phyloP scores from a whole-genome alignment of 2,888 invertebrate species.

The Sphaeridia pumilis region DNA sequence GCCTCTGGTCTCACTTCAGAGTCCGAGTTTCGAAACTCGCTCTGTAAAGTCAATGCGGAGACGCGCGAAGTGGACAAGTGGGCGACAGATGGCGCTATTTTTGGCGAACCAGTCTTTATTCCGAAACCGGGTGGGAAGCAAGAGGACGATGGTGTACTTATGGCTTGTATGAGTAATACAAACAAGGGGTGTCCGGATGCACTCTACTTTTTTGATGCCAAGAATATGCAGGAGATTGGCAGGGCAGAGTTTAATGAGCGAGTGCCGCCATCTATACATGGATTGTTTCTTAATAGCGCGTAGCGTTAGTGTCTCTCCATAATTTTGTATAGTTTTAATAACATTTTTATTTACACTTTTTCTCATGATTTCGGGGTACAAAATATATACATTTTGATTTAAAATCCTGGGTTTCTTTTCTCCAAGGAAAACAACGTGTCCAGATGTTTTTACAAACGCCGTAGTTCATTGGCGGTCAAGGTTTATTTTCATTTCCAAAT shows the following conservation, averaged over 20 bases:
- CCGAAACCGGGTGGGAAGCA: slow-evolving; percentile 38
- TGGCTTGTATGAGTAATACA: slow-evolving; percentile 37
- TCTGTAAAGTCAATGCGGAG: slow-evolving; percentile 41
- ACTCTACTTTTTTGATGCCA: slow-evolving; percentile 40
- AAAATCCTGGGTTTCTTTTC: too few species aligned
- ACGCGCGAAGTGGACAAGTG: slow-evolving; percentile 38
- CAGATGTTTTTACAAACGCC: too few species aligned
- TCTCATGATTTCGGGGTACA: too few species aligned
- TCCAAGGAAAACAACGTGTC: too few species aligned
- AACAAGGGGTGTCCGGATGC: slow-evolving; percentile 32
- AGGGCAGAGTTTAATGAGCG: slow-evolving; percentile 37
- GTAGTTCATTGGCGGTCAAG: too few species aligned
- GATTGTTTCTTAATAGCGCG: slow-evolving; percentile 30
- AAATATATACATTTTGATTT: too few species aligned
- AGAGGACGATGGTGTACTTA: slow-evolving; percentile 44
- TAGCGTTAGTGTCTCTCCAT: background rate
- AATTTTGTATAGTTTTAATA: background rate
- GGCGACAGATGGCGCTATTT: slow-evolving; percentile 39
- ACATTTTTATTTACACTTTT: too few species aligned
- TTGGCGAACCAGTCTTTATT: slow-evolving; percentile 44
- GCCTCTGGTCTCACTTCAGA: slow-evolving; percentile 40
- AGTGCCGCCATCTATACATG: slow-evolving; percentile 38
- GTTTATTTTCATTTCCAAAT: too few species aligned
- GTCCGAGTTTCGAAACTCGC: slow-evolving; percentile 37
- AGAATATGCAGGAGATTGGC: slow-evolving; percentile 39